Evolutionary conservation across 2,888 invertebrate genomes (phyloP), one percentile per base, ranked within the genome.

Genomic region (Drosophila lacicola): DNA sequence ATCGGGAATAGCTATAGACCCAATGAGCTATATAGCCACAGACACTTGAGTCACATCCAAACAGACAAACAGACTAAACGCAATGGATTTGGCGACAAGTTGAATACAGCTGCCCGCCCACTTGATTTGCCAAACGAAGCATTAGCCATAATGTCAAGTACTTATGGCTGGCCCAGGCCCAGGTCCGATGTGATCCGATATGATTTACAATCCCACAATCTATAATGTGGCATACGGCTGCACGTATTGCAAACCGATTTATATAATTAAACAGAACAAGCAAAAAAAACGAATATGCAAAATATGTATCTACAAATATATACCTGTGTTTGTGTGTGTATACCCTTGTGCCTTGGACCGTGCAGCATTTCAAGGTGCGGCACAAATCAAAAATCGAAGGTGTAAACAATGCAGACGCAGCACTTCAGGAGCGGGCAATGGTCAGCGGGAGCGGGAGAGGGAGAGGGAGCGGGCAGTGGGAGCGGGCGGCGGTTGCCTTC

Each of bases 351-450:
- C 64, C 42, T 29, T 29, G 29, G 29, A 8, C 29, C 8, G 29
- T 8, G 29, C 4, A 47, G 14, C 37, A 56, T 61, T 82, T 87
- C 88, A 82, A 87, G 88, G 88, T 75, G 74, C 60, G 71, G 76
- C 86, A 82, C 87, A 82, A 86, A 82, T 82, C 82, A 72, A 74
- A 70, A 68, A 88, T 85, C 78, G 80, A 84, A 85, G 88, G 83
- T 84, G 88, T 88, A 84, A 84, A 88, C 83, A 84, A 88, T 83
- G 83, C 74, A 56, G 64, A 58, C 42, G 19, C 37, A 25, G 37
- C 29, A 29, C 29, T 29, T 29, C 29, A 29, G 19, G 19, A 47
- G 33, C 34, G 14, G 37, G 33, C n/a, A 2, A n/a, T 3, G 21
- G 21, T 44, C 11, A 9, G 17, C 21, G n/a, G 8, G 14, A 13